Conservation (phyloP, 2,888 invertebrate species). For the Polia nebulosa region DNA sequence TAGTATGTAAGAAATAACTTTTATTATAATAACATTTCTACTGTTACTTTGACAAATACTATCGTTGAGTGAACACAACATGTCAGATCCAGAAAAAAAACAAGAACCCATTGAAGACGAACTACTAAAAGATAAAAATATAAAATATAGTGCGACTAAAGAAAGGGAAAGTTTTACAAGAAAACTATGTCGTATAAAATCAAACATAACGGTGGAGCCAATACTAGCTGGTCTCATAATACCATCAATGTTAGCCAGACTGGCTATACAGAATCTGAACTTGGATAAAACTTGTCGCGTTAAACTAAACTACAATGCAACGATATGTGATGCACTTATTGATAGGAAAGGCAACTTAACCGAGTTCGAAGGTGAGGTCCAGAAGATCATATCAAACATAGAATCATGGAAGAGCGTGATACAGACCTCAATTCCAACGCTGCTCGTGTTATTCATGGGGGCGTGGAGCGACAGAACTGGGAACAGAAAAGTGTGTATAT, state of each 20-base stretch:
- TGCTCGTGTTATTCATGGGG: slow-evolving; percentile 91
- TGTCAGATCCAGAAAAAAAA: slow-evolving; percentile 73
- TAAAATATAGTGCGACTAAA: slow-evolving; percentile 50
- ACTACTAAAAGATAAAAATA: slow-evolving; percentile 74
- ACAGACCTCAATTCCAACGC: slow-evolving; percentile 89
- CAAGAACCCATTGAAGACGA: slow-evolving; percentile 73
- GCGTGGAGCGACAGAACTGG: slow-evolving; percentile 92
- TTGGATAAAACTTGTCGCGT: slow-evolving; percentile 86
- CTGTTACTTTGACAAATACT: slow-evolving; percentile 66
- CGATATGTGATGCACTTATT: slow-evolving; percentile 82
- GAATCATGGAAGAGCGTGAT: slow-evolving; percentile 91
- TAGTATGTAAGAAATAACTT: slow-evolving; percentile 54
- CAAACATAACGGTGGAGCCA: slow-evolving; percentile 93
- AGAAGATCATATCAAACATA: slow-evolving; percentile 89
- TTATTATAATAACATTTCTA: slow-evolving; percentile 44
- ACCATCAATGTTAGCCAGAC: slow-evolving; percentile 92
- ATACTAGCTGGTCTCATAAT: slow-evolving; percentile 93
- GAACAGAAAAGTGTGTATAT: slow-evolving; percentile 90
- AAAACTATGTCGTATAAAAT: slow-evolving; percentile 89
- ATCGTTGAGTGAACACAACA: slow-evolving; percentile 66
- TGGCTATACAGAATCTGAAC: slow-evolving; percentile 91
- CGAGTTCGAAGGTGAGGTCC: slow-evolving; percentile 91
- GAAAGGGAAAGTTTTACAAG: slow-evolving; percentile 87
- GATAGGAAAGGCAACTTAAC: slow-evolving; percentile 89
- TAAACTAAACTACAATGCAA: slow-evolving; percentile 77